phyloP scores from a whole-genome alignment of 1,140 invertebrate genomes.

The Triops cancriformis region DNA sequence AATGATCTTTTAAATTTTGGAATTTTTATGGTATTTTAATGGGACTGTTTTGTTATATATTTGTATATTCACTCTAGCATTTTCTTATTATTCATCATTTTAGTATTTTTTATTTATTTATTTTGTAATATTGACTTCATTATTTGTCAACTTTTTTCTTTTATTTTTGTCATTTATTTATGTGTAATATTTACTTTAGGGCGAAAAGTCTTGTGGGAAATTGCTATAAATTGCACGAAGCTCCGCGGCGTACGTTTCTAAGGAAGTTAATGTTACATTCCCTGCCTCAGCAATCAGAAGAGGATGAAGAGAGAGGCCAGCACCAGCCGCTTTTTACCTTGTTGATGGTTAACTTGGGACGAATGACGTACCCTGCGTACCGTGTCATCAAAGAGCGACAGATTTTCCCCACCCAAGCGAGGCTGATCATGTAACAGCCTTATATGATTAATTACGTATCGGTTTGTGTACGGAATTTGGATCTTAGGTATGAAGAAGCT shows the following conservation, averaged over 20 bases:
- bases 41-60: no score
- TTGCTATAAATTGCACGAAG: constrained; percentile 38
- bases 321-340: constrained; percentile 42
- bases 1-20: constrained; percentile 31
- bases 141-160: no score
- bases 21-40: no score
- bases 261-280: constrained; percentile 43
- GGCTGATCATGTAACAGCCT: constrained; percentile 36
- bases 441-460: constrained; percentile 22
- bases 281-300: constrained; percentile 39
- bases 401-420: constrained; percentile 41
- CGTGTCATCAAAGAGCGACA: constrained; percentile 38
- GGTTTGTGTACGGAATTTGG: constrained; percentile 20
- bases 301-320: constrained; percentile 39
- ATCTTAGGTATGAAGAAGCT: constrained; percentile 35
- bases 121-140: no score
- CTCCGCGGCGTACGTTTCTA: constrained; percentile 39
- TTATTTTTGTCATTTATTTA: background rate
- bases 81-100: no score
- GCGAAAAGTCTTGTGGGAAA: constrained; percentile 36
- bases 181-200: constrained; percentile 19
- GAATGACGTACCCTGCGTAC: constrained; percentile 43
- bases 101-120: no score
- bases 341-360: constrained; percentile 44
- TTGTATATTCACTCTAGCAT: no score